Evolutionary conservation across 2,797 vertebrate species (phyloP).

Genomic region (Paguma larvata): DNA sequence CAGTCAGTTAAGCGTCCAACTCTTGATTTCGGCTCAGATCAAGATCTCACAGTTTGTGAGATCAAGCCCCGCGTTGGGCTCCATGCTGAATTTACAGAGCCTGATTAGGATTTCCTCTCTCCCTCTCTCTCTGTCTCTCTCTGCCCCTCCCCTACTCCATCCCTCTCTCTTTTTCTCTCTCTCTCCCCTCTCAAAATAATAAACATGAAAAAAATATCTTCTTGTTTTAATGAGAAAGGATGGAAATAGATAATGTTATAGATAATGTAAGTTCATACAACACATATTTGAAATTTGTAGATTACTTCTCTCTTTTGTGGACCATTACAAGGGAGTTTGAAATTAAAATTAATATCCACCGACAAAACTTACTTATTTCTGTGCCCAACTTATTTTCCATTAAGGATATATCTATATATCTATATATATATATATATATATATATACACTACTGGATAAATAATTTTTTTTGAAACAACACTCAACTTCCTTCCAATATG

Average conservation of each 20-base stretch:
- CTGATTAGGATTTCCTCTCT: no score
- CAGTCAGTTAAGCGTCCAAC: no score
- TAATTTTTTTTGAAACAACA: conserved; percentile 54
- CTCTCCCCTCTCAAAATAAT: no score
- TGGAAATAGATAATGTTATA: not conserved
- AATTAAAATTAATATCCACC: conserved; percentile 10
- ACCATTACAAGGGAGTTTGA: conserved; percentile 22
- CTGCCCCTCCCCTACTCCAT: no score
- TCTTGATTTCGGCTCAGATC: no score
- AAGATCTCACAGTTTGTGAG: no score
- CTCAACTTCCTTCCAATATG: conserved; percentile 52
- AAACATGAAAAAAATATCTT: not conserved
- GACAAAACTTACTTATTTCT: conserved; percentile 10
- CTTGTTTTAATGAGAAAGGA: not conserved
- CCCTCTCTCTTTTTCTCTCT: no score
- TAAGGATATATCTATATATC: not conserved
- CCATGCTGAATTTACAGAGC: no score
- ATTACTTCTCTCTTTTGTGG: not conserved
- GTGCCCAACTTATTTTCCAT: not conserved
- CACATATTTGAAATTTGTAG: not conserved
- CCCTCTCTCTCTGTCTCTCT: no score
- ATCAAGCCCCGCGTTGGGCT: no score
- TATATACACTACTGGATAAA: not conserved
- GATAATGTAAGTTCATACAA: not conserved
- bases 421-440: not conserved